phyloP scores from a whole-genome alignment of 1,140 invertebrate genomes.

The Cheumatopsyche charites region DNA sequence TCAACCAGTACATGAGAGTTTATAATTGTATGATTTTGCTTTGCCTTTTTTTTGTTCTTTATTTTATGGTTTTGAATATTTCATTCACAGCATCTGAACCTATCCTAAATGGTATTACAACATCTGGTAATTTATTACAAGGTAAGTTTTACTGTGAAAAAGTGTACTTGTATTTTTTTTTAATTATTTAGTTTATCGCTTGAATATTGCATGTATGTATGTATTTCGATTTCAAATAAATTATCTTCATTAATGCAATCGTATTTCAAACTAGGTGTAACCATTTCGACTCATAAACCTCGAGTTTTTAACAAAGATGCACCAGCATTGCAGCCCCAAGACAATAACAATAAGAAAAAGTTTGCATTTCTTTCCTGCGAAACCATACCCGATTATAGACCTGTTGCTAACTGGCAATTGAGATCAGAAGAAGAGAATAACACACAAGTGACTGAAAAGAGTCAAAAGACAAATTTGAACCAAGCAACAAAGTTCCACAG shows the following conservation, averaged over 20 bases:
- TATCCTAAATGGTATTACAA: constrained; percentile 23
- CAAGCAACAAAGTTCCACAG: constrained; percentile 79
- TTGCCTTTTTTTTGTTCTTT: not conserved
- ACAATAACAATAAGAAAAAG: constrained; percentile 82
- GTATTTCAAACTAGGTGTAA: constrained; percentile 63
- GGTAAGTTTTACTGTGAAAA: not conserved
- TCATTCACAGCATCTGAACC: constrained; percentile 23
- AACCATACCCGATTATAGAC: constrained; percentile 83
- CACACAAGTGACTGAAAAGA: constrained; percentile 66
- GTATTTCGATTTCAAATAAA: not conserved
- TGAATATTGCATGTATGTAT: not conserved
- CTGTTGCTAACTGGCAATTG: constrained; percentile 57
- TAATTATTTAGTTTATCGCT: not conserved
- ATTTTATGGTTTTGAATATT: not conserved
- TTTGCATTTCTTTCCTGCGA: constrained; percentile 83
- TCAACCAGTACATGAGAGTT: too few species aligned
- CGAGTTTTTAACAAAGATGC: constrained; percentile 65
- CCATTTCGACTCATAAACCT: constrained; percentile 75
- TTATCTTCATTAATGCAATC: not conserved
- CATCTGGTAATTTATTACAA: constrained; percentile 6
- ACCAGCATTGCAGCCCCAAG: constrained; percentile 60
- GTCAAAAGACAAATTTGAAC: constrained; percentile 74
- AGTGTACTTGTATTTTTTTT: not conserved
- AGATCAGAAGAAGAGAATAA: constrained; percentile 51
- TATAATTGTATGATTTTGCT: not conserved